Evolutionary conservation across 2,797 vertebrate species (phyloP).

Genomic region (Moxostoma hubbsi): DNA sequence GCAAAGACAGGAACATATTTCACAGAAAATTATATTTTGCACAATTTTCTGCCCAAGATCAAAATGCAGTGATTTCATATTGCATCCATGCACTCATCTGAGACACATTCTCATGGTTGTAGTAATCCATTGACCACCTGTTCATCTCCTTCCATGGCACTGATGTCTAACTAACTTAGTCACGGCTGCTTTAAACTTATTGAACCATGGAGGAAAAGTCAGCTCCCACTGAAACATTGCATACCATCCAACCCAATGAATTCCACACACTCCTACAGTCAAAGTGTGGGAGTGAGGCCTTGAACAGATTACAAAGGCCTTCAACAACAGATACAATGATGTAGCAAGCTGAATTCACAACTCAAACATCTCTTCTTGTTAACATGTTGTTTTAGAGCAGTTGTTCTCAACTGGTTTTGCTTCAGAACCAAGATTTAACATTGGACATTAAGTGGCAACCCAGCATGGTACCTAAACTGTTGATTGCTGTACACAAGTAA

Average conservation of each 20-base stretch:
- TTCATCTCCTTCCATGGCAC: constrained; percentile 10
- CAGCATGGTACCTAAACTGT: no score
- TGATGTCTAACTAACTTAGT: constrained; percentile 37
- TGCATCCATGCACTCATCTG: not conserved
- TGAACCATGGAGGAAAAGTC: constrained; percentile 33
- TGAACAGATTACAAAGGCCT: constrained; percentile 19
- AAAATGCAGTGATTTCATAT: constrained; percentile 25
- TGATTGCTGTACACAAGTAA: no score
- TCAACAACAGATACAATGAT: constrained; percentile 23
- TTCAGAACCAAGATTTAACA: no score
- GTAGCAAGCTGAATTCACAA: not conserved
- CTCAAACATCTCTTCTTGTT: constrained; percentile 28
- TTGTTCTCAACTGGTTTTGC: no score
- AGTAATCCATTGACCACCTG: constrained; percentile 37
- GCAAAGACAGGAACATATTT: constrained; percentile 22
- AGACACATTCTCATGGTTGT: constrained; percentile 26
- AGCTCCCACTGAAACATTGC: constrained; percentile 27
- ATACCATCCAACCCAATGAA: not conserved
- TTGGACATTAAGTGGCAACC: no score
- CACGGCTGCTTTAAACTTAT: constrained; percentile 43
- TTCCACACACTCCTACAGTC: constrained; percentile 17
- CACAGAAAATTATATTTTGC: constrained; percentile 27
- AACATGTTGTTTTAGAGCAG: constrained; percentile 41
- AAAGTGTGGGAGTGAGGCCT: constrained; percentile 13
- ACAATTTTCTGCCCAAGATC: constrained; percentile 34